Percentiles rank a stretch among this genome's conserved stretches.
These are phyloP conservation scores for Nycteola revayana DNA, from an alignment of 2,888 invertebrate genomes.

Conservation along the genomic window DNA sequence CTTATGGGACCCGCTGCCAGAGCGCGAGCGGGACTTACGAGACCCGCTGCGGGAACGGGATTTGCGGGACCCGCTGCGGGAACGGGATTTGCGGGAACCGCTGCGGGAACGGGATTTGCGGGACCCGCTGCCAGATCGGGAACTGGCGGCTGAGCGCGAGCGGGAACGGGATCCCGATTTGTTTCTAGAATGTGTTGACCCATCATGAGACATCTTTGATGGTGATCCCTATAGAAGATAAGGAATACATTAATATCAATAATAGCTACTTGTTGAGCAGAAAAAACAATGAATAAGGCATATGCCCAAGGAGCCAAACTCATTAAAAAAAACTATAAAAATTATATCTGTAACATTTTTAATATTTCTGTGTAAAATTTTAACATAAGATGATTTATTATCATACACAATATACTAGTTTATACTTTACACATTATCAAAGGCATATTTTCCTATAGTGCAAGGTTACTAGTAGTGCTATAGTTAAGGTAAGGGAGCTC, in stretches of 20 bases:
- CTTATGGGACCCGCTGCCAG: constrained; percentile 1
- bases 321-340: too few relatives aligned
- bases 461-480: too few relatives aligned
- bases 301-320: too few relatives aligned
- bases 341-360: too few relatives aligned
- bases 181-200: constrained; percentile 42
- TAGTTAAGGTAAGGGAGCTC: too few relatives aligned
- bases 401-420: too few relatives aligned
- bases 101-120: constrained; percentile 38
- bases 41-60: neutral
- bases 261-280: too few relatives aligned
- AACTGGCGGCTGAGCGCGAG: constrained; percentile 35
- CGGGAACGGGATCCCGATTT: constrained; percentile 47
- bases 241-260: neutral
- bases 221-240: constrained; percentile 59
- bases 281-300: too few relatives aligned
- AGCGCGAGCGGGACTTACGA: constrained; percentile 12
- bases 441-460: too few relatives aligned
- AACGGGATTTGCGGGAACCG: neutral
- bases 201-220: constrained; percentile 60
- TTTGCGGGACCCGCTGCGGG: constrained; percentile 15
- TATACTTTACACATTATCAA: too few relatives aligned
- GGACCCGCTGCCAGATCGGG: constrained; percentile 34
- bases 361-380: too few relatives aligned
- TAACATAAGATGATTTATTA: too few relatives aligned